Base-by-base conservation (phyloP, 2,888 invertebrate species). In the Eupeodes luniger region DNA sequence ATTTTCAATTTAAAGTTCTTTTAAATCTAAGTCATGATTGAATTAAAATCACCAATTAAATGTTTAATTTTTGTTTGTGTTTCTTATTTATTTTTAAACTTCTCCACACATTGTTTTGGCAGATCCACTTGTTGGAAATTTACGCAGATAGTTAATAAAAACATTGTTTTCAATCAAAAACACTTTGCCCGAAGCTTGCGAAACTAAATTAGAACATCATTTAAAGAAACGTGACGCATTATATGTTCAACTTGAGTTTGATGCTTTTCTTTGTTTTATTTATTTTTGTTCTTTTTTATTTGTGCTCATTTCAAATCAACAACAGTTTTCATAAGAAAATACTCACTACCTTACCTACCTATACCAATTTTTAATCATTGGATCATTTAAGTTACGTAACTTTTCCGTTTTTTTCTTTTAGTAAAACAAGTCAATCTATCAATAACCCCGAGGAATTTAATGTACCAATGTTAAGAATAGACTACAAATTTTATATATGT, bases 381-480 rank as follows among this genome's bases (percentile, higher is more conserved):
- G 10, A 53, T 74, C 51, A 61, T 16, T 69, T 75, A 14, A 53
- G 16, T 66, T 40, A 62, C 16, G 16, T 36, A 75, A 69, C 10
- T 70, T 49, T 51, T 27, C 3, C 3, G 27, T 27, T 27, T 27
- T 27, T 27, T 27, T 27, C 3, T 27, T 34, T 69, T 77, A 40
- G 61, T 82, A n/a, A 70, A 82, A 77, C 57, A 82, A 82, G 27
- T 27, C 27, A 27, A 82, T 82, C 64, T 44, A 72, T 77, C 70
- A 82, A 72, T 72, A 49, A 61, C 62, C 64, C 40, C 19, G 16
- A 70, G 55, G 47, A 57, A 59, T 51, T 40, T 12, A 44, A 64
- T 59, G 59, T 62, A 11, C 62, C 16, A 27, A 27, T 27, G 27
- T 2, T 27, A 36, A 36, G 61, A 9, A 80, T 64, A 34, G 74